These are phyloP conservation scores for Athalia cordata DNA, from an alignment of 2,888 invertebrate genomes.

Conservation along the genomic window DNA sequence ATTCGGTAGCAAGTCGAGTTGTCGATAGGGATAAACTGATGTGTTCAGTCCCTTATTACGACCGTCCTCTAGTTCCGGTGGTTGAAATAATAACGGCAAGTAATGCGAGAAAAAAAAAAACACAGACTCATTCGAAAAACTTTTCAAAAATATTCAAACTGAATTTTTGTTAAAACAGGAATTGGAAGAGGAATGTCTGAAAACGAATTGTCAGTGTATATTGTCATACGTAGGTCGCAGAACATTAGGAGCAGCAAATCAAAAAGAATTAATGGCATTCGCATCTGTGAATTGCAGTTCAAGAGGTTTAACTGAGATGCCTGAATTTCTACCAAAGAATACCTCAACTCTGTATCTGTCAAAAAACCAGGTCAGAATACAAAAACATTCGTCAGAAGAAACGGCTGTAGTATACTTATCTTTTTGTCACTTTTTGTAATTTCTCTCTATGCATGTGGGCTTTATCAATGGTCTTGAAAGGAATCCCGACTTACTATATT, in stretches of 20 bases:
- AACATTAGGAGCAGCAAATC: conserved; percentile 53
- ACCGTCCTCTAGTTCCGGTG: conserved; percentile 80
- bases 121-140: neutral
- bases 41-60: conserved; percentile 79
- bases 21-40: conserved; percentile 77
- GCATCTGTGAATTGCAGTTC: conserved; percentile 82
- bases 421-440: neutral
- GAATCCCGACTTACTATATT: neutral
- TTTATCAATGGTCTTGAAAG: neutral
- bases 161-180: conserved; percentile 68
- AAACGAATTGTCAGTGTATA: conserved; percentile 77
- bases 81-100: conserved; percentile 80
- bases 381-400: neutral
- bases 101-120: conserved; percentile 46
- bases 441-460: neutral
- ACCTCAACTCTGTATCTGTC: conserved; percentile 81
- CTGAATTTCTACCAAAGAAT: conserved; percentile 78
- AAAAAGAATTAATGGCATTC: conserved; percentile 76
- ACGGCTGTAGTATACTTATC: neutral
- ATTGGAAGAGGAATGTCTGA: conserved; percentile 78
- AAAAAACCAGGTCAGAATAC: conserved; percentile 78
- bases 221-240: conserved; percentile 80
- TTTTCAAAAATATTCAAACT: neutral
- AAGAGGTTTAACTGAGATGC: conserved; percentile 77
- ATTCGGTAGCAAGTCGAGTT: conserved; percentile 74